Percentiles rank a stretch among this genome's conserved stretches.
phyloP scores from a whole-genome alignment of 2,113 vertebrate genomes.

The Lonchura striata region DNA sequence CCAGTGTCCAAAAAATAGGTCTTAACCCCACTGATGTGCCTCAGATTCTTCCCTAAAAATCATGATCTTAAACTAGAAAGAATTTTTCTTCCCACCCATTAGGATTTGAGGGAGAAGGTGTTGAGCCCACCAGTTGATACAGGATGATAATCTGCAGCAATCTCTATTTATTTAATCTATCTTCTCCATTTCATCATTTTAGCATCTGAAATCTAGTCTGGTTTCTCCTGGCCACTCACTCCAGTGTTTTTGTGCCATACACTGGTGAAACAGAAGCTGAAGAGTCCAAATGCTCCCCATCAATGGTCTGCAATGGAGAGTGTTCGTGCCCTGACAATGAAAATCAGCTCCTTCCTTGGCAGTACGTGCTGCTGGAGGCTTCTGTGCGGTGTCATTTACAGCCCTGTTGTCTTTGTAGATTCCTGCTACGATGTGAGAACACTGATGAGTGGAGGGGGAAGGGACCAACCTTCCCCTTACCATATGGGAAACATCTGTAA shows the following conservation, averaged over 20 bases:
- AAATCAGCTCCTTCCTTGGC: background rate
- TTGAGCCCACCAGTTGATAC: background rate
- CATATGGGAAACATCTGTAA: conserved; percentile 68
- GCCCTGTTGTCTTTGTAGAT: conserved; percentile 36
- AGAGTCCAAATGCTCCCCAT: background rate
- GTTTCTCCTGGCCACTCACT: background rate
- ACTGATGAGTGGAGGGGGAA: conserved; percentile 47
- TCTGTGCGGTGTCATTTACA: conserved; percentile 29
- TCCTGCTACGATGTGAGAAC: conserved; percentile 50
- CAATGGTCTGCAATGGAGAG: background rate
- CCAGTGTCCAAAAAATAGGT: background rate
- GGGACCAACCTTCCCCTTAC: background rate
- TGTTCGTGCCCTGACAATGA: background rate
- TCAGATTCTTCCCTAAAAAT: background rate
- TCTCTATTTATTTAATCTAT: background rate
- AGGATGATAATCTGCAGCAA: background rate
- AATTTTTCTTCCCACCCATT: background rate
- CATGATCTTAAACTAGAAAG: background rate
- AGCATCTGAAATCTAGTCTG: background rate
- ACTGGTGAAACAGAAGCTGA: background rate
- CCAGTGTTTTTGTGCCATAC: background rate
- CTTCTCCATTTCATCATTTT: background rate
- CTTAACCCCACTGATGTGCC: background rate
- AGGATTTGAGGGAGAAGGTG: background rate
- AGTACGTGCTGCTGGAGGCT: conserved; percentile 18